phyloP scores from a whole-genome alignment of 2,888 invertebrate species.

The Lasioglossum oenotherae region DNA sequence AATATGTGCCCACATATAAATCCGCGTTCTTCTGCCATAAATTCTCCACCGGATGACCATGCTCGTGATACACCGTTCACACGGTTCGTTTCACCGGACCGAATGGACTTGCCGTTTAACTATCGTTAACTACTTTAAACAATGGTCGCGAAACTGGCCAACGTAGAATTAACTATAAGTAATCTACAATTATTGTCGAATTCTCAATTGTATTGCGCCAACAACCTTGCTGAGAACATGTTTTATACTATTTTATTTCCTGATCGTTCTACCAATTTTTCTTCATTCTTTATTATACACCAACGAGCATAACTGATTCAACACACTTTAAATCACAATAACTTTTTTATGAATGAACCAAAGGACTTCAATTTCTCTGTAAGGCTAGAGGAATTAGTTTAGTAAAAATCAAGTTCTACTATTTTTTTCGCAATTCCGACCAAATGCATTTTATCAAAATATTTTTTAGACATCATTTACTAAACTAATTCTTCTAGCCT shows the following conservation, averaged over 20 bases:
- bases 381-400: too few species aligned
- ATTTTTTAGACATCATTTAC: too few species aligned
- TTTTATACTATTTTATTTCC: not conserved
- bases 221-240: not conserved
- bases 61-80: constrained; percentile 30
- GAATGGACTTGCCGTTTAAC: constrained; percentile 36
- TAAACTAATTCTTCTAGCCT: too few species aligned
- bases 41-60: constrained; percentile 50
- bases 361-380: too few species aligned
- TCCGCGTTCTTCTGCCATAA: constrained; percentile 48
- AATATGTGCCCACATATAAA: constrained; percentile 26
- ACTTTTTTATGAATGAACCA: too few species aligned
- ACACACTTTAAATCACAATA: too few species aligned
- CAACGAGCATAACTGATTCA: too few species aligned
- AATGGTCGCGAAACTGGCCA: constrained; percentile 14
- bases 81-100: constrained; percentile 28
- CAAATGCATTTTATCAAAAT: too few species aligned
- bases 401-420: too few species aligned
- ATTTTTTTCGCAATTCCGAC: too few species aligned
- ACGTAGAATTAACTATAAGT: not conserved
- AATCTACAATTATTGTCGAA: not conserved
- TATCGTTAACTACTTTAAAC: constrained; percentile 36
- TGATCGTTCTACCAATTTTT: not conserved
- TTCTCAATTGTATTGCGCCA: not conserved
- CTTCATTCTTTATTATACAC: not conserved